Base-by-base conservation (phyloP, 2,797 vertebrate species). In the Chaetophractus vellerosus region DNA sequence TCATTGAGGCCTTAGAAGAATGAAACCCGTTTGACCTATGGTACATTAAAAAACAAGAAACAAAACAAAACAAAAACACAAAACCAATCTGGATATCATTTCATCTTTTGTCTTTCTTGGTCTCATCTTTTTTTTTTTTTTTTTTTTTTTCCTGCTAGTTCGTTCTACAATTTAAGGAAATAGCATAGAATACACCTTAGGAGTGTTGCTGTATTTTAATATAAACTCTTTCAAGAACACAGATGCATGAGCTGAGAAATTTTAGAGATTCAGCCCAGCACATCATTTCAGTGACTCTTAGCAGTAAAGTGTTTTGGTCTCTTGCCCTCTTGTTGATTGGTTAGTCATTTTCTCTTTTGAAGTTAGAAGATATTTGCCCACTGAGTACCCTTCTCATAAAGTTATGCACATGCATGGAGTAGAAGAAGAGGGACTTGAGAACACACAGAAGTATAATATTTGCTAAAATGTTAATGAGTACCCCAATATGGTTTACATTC, bases 1-100 rank as follows among this genome's bases (percentile, higher is more conserved):
- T 95, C 90, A 90, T 31, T 78, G 88, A 93, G 61, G 88, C 64
- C 71, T 83, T 91, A 71, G 72, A 96, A 87, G 81, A 95, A 89
- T 84, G 79, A 95, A 94, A 33, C 33, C 21, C 38, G 87, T 63
- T 64, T 91, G 93, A 91, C 48, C 57, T 89, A 78, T 55, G 75
- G 75, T 88, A 96, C 88, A 82, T 79, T 21, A 68, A 88, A 92
- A 69, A 74, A 59, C 11, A 50, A 63, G 66, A 52, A 38, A 38
- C 38, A 38, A 38, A 38, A 38, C 38, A 38, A 38, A 38, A 38
- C 38, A 38, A 38, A 78, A 66, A 92, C 38, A 76, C 48, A 50
- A 50, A 4, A 80, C 50, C 12, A 15, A 15, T 75, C 81, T 82
- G 61, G 41, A 87, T n/a, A n/a, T 63, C 93, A 88, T 88, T 89